A percentile compares a stretch with the other conserved stretches of the same genome.
phyloP scores from a whole-genome alignment of 2,113 vertebrate species.

The Spea multiplicata region DNA sequence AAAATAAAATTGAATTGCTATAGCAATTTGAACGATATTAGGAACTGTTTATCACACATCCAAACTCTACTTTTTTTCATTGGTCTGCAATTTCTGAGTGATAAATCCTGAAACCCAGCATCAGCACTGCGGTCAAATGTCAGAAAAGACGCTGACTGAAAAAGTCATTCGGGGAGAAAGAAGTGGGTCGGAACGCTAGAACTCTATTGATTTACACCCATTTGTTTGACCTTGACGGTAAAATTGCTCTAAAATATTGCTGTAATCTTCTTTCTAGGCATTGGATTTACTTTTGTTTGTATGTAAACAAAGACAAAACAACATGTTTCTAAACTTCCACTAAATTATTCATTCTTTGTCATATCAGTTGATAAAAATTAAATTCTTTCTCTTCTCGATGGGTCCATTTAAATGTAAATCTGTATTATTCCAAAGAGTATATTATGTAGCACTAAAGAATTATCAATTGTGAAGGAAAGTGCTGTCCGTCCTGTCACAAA shows the following conservation, averaged over 20 bases:
- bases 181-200: background rate
- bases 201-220: background rate
- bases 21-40: slow-evolving; percentile 21
- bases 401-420: too few species aligned
- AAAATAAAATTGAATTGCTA: slow-evolving; percentile 39
- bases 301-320: too few species aligned
- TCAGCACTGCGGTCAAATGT: slow-evolving; percentile 24
- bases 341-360: too few species aligned
- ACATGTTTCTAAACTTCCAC: too few species aligned
- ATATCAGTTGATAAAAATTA: too few species aligned
- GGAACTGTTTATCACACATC: slow-evolving; percentile 18
- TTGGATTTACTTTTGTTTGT: too few species aligned
- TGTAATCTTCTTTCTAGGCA: too few species aligned
- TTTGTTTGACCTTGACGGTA: background rate
- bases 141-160: background rate
- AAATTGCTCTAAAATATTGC: background rate
- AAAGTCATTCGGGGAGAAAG: background rate
- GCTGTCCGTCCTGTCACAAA: too few species aligned
- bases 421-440: too few species aligned
- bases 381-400: too few species aligned
- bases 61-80: slow-evolving; percentile 21
- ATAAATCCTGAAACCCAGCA: slow-evolving; percentile 10
- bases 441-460: too few species aligned
- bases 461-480: too few species aligned
- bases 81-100: slow-evolving; percentile 26